Evolutionary conservation across 2,888 invertebrate genomes (phyloP).

Genomic region (Steromphala cineraria): DNA sequence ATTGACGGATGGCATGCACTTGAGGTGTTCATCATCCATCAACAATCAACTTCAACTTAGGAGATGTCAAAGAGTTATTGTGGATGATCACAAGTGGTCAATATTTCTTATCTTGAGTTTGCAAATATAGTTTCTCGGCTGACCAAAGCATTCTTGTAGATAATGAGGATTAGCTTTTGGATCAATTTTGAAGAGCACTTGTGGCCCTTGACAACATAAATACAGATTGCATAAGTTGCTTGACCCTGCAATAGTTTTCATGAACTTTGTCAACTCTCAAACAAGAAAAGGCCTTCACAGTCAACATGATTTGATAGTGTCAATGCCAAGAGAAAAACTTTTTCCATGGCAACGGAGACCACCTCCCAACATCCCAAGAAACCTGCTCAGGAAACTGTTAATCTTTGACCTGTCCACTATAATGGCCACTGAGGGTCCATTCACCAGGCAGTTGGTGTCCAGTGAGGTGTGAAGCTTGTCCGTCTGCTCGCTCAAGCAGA

Average conservation of each 20-base stretch:
- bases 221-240: neutral
- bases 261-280: neutral
- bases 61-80: no score
- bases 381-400: neutral
- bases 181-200: neutral
- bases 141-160: neutral
- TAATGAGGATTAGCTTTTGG: neutral
- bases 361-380: neutral
- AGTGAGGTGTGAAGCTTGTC: neutral
- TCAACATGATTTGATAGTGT: neutral
- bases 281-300: neutral
- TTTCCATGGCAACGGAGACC: neutral
- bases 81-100: no score
- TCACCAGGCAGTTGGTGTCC: neutral
- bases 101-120: no score
- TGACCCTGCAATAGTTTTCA: neutral
- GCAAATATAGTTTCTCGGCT: no score
- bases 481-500: neutral
- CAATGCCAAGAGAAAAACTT: neutral
- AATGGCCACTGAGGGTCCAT: neutral
- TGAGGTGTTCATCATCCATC: no score
- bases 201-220: neutral
- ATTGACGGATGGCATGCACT: no score
- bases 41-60: no score
- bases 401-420: neutral